phyloP scores from a whole-genome alignment of 2,113 vertebrate species.

The Mola mola region DNA sequence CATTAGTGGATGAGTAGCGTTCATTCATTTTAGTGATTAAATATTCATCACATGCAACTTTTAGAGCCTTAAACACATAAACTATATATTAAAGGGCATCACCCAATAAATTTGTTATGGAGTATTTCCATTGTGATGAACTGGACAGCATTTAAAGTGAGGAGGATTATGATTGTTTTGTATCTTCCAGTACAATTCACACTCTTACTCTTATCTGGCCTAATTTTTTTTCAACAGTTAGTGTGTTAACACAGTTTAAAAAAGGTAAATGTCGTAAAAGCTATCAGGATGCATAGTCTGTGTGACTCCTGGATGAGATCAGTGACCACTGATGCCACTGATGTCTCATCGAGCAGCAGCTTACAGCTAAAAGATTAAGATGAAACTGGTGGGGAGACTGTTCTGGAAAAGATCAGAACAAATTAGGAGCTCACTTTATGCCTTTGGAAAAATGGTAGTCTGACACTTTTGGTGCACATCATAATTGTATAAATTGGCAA shows the following conservation, averaged over 20 bases:
- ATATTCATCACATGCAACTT: slow-evolving; percentile 60
- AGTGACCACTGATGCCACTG: slow-evolving; percentile 8
- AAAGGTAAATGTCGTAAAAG: too few relatives aligned
- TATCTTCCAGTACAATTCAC: too few relatives aligned
- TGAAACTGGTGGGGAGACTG: neutral
- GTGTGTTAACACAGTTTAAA: too few relatives aligned
- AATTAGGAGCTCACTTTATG: neutral
- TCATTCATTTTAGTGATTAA: slow-evolving; percentile 49
- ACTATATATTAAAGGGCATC: slow-evolving; percentile 12
- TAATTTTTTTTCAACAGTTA: too few relatives aligned
- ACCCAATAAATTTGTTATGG: too few relatives aligned
- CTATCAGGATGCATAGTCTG: neutral
- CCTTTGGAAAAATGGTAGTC: neutral
- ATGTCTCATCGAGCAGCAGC: slow-evolving; percentile 13
- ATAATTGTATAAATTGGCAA: neutral
- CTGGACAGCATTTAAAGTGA: too few relatives aligned
- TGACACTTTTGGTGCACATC: neutral
- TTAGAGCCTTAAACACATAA: slow-evolving; percentile 38
- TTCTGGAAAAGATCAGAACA: slow-evolving; percentile 7
- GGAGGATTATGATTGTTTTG: too few relatives aligned
- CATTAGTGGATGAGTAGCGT: neutral
- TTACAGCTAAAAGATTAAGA: slow-evolving; percentile 21
- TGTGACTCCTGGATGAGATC: too few relatives aligned
- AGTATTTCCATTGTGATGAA: too few relatives aligned
- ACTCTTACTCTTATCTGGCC: too few relatives aligned